Evolutionary conservation across 2,888 invertebrate species (phyloP).

Genomic region (Apantesis nais): DNA sequence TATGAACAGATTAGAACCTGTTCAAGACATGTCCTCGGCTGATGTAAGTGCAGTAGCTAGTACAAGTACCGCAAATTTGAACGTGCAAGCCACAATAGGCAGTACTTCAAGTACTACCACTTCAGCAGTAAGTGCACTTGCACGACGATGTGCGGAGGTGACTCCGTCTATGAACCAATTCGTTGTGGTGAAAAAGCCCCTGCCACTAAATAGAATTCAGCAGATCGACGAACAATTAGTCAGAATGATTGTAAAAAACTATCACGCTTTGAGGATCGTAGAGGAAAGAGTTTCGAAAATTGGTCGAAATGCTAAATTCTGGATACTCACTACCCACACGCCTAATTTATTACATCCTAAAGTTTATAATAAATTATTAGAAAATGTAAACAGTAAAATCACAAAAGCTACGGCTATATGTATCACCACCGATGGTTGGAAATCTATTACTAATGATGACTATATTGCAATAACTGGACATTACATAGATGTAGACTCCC

Average conservation of each 20-base stretch:
- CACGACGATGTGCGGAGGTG: background rate
- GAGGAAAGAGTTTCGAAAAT: slow-evolving; percentile 38
- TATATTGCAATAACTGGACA: slow-evolving; percentile 38
- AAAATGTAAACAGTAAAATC: slow-evolving; percentile 18
- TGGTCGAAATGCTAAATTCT: slow-evolving; percentile 33
- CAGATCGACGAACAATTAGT: slow-evolving; percentile 22
- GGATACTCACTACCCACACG: slow-evolving; percentile 36
- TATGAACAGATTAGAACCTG: too few species aligned
- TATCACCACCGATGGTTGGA: slow-evolving; percentile 42
- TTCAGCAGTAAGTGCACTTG: background rate
- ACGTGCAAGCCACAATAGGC: background rate
- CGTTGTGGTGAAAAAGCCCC: slow-evolving; percentile 13
- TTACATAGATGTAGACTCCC: slow-evolving; percentile 20
- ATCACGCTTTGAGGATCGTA: slow-evolving; percentile 35
- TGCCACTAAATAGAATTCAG: slow-evolving; percentile 9
- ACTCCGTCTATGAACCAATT: slow-evolving; percentile 5
- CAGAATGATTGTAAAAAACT: slow-evolving; percentile 34
- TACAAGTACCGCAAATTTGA: background rate
- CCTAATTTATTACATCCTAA: slow-evolving; percentile 38
- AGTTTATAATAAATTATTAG: slow-evolving; percentile 18
- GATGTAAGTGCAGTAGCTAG: background rate
- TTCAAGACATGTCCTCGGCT: background rate
- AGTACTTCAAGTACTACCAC: background rate
- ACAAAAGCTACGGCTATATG: slow-evolving; percentile 34
- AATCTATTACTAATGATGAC: slow-evolving; percentile 23